A percentile compares a stretch with the other conserved stretches of the same genome.
Conservation (phyloP, 2,888 invertebrate genomes). For the Mayetiola destructor region DNA sequence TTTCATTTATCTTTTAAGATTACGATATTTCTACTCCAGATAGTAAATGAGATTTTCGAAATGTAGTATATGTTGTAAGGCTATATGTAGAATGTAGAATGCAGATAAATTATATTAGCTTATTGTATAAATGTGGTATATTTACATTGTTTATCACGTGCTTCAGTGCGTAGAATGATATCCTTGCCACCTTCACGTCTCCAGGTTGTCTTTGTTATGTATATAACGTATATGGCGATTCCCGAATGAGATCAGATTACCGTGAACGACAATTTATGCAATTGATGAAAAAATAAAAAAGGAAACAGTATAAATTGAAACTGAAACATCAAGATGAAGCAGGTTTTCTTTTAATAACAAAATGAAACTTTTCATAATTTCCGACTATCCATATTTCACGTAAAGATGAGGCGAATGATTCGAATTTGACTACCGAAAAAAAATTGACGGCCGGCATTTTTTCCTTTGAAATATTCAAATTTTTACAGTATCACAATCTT, state of each 20-base stretch:
- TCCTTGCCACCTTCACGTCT: conserved; percentile 61
- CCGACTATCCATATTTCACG: too few species aligned
- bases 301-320: too few species aligned
- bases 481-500: too few species aligned
- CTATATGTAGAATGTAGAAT: too few species aligned
- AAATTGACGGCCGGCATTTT: too few species aligned
- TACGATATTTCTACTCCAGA: background rate
- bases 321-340: too few species aligned
- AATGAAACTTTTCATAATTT: too few species aligned
- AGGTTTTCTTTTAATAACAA: too few species aligned
- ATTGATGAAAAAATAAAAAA: background rate
- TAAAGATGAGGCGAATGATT: too few species aligned
- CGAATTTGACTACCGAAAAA: too few species aligned
- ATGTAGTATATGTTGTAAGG: background rate
- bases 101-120: conserved; percentile 9
- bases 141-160: conserved; percentile 57
- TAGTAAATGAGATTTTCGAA: background rate
- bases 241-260: conserved; percentile 9
- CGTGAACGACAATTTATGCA: conserved; percentile 5
- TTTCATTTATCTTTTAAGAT: background rate
- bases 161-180: conserved; percentile 60
- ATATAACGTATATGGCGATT: background rate
- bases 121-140: conserved; percentile 16
- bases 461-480: too few species aligned
- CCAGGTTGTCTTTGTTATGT: conserved; percentile 42